Evolutionary conservation across 2,113 vertebrate species (phyloP).

Genomic region (Rhombomys opimus): DNA sequence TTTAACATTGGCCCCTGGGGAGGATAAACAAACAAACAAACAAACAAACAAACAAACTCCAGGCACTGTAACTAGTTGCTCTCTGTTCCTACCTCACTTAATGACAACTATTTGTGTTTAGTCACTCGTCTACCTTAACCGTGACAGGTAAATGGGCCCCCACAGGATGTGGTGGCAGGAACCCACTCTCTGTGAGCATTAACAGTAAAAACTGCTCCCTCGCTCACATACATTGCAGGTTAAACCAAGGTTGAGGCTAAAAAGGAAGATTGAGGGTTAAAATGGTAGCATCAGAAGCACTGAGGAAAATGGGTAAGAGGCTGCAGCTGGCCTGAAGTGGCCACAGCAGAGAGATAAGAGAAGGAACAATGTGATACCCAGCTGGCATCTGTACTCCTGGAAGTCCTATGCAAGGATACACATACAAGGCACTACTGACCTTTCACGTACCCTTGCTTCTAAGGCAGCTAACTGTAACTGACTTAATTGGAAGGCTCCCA

Average conservation of each 20-base stretch:
- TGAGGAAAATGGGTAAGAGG: neutral
- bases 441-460: neutral
- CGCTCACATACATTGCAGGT: neutral
- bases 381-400: neutral
- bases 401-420: too few relatives aligned
- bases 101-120: neutral
- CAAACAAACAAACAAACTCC: neutral
- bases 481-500: neutral
- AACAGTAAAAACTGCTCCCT: neutral
- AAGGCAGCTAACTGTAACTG: neutral
- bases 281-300: neutral
- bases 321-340: neutral
- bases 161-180: neutral
- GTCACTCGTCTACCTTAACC: neutral
- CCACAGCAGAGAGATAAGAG: neutral
- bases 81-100: neutral
- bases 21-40: neutral
- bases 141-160: neutral
- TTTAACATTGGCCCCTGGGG: constrained; percentile 83
- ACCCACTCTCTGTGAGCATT: neutral
- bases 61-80: neutral
- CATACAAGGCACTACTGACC: neutral
- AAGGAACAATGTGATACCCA: too few relatives aligned
- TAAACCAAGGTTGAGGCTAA: neutral
- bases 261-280: neutral